Evolutionary conservation across 2,113 vertebrate species (phyloP).

Genomic region (Cynopterus brachyotis): DNA sequence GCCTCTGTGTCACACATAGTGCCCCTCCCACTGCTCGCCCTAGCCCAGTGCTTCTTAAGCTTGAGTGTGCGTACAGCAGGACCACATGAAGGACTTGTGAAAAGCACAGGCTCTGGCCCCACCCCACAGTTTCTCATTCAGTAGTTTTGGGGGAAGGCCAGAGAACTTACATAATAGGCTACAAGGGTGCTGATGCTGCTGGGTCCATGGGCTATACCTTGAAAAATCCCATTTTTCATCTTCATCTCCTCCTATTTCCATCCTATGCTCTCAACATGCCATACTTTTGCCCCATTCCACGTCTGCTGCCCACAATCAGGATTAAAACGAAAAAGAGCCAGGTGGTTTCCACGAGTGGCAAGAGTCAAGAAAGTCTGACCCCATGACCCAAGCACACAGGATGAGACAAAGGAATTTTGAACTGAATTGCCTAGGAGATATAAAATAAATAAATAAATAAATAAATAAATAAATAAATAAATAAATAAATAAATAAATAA

Average conservation of each 20-base stretch:
- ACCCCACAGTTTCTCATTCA: neutral
- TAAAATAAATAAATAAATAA: too few relatives aligned
- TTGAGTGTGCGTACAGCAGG: neutral
- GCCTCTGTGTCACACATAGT: neutral
- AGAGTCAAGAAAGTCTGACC: neutral
- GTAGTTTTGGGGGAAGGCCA: neutral
- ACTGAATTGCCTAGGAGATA: neutral
- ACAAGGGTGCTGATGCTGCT: neutral
- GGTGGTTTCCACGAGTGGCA: neutral
- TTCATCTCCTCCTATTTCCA: neutral
- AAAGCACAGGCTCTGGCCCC: neutral
- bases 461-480: too few relatives aligned
- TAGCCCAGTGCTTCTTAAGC: neutral
- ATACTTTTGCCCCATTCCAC: neutral
- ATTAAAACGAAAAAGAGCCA: neutral
- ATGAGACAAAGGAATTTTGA: neutral
- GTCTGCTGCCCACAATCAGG: neutral
- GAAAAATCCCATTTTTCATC: neutral
- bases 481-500: too few relatives aligned
- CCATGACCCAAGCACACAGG: neutral
- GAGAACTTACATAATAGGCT: neutral
- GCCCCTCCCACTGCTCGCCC: too few relatives aligned
- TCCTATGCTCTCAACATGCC: neutral
- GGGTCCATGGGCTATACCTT: neutral
- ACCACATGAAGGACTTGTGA: neutral